phyloP scores from a whole-genome alignment of 1,140 invertebrate species.

The Drosophila arawakana region DNA sequence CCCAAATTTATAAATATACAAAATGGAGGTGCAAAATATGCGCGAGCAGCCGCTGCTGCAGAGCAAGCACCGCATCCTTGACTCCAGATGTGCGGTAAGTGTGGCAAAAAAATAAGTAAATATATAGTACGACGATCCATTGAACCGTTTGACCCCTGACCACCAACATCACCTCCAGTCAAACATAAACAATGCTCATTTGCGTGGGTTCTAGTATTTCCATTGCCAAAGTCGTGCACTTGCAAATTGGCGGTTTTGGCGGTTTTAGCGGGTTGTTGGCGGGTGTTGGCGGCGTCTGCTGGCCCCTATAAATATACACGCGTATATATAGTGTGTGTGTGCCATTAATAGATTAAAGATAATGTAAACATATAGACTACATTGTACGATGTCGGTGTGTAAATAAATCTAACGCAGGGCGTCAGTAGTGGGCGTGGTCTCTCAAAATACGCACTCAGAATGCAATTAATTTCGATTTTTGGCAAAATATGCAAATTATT shows the following conservation, averaged over 20 bases:
- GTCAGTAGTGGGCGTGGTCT: neutral
- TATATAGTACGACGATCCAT: neutral
- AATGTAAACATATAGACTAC: conserved; percentile 49
- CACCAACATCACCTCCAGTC: neutral
- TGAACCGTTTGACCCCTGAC: conserved; percentile 10
- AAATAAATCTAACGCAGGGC: conserved; percentile 19
- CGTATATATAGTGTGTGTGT: conserved; percentile 7
- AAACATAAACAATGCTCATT: conserved; percentile 32
- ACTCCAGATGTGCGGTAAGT: conserved; percentile 81
- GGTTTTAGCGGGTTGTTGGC: neutral
- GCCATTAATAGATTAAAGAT: conserved; percentile 61
- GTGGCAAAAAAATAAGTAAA: conserved; percentile 11
- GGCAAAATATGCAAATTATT: conserved; percentile 29
- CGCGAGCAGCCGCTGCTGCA: conserved; percentile 62
- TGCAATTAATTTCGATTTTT: conserved; percentile 34
- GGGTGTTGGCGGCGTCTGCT: neutral
- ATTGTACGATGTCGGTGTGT: neutral
- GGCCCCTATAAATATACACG: conserved; percentile 52
- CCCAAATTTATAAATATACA: conserved; percentile 29
- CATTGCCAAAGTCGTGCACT: conserved; percentile 33
- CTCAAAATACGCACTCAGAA: conserved; percentile 26
- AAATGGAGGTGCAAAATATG: conserved; percentile 76
- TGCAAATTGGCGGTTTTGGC: neutral
- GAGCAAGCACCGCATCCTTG: conserved; percentile 62
- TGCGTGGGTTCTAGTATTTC: conserved; percentile 29